These are phyloP conservation scores for Penaeus monodon DNA, from an alignment of 2,888 invertebrate genomes.

Conservation along the genomic window DNA sequence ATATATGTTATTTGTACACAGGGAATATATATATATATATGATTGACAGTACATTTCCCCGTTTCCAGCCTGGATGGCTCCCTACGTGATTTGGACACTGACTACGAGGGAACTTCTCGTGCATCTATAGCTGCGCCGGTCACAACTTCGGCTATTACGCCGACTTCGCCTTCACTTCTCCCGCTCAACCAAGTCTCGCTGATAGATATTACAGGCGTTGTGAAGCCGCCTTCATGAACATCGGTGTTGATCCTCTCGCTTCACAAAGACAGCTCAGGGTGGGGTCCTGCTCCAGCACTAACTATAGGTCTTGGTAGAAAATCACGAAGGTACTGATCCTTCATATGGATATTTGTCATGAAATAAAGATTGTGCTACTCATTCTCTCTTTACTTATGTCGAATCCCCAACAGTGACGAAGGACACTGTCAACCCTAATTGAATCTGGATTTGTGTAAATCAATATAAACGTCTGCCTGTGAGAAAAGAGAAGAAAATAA, in stretches of 20 bases:
- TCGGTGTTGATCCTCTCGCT: neutral
- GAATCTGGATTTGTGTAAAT: too few relatives aligned
- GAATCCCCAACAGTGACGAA: too few relatives aligned
- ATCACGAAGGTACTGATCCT: too few relatives aligned
- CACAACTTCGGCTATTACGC: neutral
- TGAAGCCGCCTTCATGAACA: neutral
- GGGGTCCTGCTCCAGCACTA: neutral
- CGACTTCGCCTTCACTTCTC: slow-evolving; percentile 1
- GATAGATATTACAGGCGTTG: neutral
- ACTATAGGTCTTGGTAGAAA: neutral
- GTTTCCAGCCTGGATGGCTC: neutral
- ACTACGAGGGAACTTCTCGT: neutral
- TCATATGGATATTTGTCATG: too few relatives aligned
- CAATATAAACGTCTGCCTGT: too few relatives aligned
- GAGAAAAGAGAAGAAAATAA: too few relatives aligned
- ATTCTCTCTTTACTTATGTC: too few relatives aligned
- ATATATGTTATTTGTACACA: too few relatives aligned
- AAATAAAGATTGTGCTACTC: too few relatives aligned
- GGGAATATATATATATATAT: too few relatives aligned
- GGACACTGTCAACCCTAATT: too few relatives aligned
- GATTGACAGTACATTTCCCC: too few relatives aligned
- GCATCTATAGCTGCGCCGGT: neutral
- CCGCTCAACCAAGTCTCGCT: neutral
- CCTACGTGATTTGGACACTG: slow-evolving; percentile 7
- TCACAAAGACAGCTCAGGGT: neutral